phyloP scores from a whole-genome alignment of 1,140 invertebrate genomes.

The Vollenhovia emeryi region DNA sequence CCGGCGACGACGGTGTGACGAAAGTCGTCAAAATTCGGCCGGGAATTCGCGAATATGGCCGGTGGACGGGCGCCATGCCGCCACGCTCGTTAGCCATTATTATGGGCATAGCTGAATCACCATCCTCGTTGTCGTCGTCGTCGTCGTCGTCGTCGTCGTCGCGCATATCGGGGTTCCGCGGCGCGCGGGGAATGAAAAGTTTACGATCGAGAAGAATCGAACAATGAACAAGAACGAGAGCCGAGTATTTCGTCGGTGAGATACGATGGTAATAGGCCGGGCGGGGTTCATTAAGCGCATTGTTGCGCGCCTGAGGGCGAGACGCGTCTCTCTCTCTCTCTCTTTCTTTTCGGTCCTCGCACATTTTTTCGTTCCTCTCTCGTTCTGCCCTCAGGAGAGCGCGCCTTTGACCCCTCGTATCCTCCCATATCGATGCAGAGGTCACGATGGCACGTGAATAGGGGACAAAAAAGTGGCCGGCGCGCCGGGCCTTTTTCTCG shows the following conservation, averaged over 20 bases:
- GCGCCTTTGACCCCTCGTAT: slow-evolving; percentile 72
- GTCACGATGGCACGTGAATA: slow-evolving; percentile 59
- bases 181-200: slow-evolving; percentile 60
- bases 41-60: slow-evolving; percentile 54
- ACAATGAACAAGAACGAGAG: slow-evolving; percentile 75
- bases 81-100: slow-evolving; percentile 79
- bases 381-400: slow-evolving; percentile 14
- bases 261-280: slow-evolving; percentile 81
- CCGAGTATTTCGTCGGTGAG: slow-evolving; percentile 74
- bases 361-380: slow-evolving; percentile 40
- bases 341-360: slow-evolving; percentile 41
- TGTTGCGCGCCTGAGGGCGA: slow-evolving; percentile 75
- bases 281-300: slow-evolving; percentile 82
- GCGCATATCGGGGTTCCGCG: slow-evolving; percentile 44
- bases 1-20: background rate
- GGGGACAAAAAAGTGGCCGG: slow-evolving; percentile 33
- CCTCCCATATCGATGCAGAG: slow-evolving; percentile 66
- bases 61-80: slow-evolving; percentile 10
- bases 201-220: slow-evolving; percentile 77
- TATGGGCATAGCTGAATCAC: slow-evolving; percentile 78
- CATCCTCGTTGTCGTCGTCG: slow-evolving; percentile 6
- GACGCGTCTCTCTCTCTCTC: slow-evolving; percentile 6
- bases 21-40: slow-evolving; percentile 50
- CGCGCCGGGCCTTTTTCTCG: slow-evolving; percentile 4
- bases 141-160: slow-evolving; percentile 46